phyloP scores from a whole-genome alignment of 2,113 vertebrate species.

The Vulpes vulpes region DNA sequence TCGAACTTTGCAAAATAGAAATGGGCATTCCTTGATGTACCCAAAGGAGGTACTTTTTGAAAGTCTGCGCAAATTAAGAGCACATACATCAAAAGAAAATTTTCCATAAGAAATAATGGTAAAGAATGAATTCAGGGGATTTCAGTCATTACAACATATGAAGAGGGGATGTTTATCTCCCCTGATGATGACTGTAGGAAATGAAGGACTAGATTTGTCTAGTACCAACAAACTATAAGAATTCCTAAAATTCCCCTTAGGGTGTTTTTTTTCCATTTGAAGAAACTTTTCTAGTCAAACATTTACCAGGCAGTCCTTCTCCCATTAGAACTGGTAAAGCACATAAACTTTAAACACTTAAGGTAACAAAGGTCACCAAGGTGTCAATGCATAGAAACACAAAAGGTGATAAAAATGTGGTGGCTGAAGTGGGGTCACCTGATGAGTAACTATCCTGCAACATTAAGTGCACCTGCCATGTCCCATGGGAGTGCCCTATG shows the following conservation, averaged over 20 bases:
- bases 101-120: neutral
- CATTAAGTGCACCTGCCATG: neutral
- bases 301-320: neutral
- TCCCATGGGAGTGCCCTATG: neutral
- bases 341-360: neutral
- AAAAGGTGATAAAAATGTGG: neutral
- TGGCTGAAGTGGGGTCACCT: neutral
- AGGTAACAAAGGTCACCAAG: neutral
- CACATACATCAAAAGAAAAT: neutral
- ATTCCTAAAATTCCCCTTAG: neutral
- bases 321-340: neutral
- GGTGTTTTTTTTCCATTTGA: constrained; percentile 19
- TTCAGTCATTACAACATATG: neutral
- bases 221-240: neutral
- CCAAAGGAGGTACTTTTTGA: neutral
- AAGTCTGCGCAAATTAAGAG: neutral
- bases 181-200: neutral
- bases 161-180: neutral
- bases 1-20: neutral
- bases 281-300: neutral
- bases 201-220: neutral
- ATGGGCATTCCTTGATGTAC: neutral
- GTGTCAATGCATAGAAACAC: neutral
- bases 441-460: neutral
- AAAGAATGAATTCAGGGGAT: constrained; percentile 33